Percentiles rank a stretch among this genome's conserved stretches.
Conservation (phyloP, 2,888 invertebrate genomes). For the Drosophila meridiana region DNA sequence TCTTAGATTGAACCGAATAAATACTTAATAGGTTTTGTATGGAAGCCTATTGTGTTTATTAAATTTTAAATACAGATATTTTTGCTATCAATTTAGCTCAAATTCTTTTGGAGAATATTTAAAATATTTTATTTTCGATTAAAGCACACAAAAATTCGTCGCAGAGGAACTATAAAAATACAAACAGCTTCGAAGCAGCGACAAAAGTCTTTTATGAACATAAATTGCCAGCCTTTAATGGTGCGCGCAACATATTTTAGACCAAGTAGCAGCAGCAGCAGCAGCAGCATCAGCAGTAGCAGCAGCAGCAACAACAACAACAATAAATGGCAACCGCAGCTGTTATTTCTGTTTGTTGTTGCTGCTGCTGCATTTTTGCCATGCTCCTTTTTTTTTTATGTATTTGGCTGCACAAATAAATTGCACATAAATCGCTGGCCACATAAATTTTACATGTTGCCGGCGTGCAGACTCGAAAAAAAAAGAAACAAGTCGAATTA, state of each 20-base stretch:
- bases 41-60: too few relatives aligned
- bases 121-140: background rate
- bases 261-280: slow-evolving; percentile 42
- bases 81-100: background rate
- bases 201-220: slow-evolving; percentile 68
- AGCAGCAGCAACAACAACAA: slow-evolving; percentile 30
- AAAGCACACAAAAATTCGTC: too few relatives aligned
- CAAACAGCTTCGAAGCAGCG: slow-evolving; percentile 24
- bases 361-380: slow-evolving; percentile 49
- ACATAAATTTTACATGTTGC: slow-evolving; percentile 79
- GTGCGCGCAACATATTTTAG: slow-evolving; percentile 66
- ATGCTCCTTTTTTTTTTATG: slow-evolving; percentile 45
- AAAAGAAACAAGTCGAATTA: slow-evolving; percentile 69
- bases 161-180: slow-evolving; percentile 11
- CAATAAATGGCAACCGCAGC: slow-evolving; percentile 66
- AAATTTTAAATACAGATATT: too few relatives aligned
- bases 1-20: too few relatives aligned
- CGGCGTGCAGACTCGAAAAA: slow-evolving; percentile 63
- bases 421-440: slow-evolving; percentile 80
- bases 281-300: slow-evolving; percentile 24
- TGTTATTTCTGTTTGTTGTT: slow-evolving; percentile 50
- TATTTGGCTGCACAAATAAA: slow-evolving; percentile 76
- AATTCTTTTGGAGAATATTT: background rate
- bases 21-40: too few relatives aligned
- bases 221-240: slow-evolving; percentile 77